Evolutionary conservation across 2,113 vertebrate genomes (phyloP).

Genomic region (Rallus limicola): DNA sequence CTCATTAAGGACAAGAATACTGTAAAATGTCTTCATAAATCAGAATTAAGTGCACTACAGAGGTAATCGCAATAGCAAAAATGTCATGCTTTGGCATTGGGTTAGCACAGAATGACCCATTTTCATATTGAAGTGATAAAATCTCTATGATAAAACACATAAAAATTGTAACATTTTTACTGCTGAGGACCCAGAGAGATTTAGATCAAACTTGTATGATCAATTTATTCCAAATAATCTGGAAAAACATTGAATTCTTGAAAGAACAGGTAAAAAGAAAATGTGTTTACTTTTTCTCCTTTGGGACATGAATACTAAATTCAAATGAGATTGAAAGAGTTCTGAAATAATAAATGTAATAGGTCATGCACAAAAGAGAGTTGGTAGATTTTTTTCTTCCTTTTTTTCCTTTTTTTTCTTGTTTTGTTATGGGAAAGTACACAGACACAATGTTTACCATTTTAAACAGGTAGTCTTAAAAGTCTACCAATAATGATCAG

Average conservation of each 20-base stretch:
- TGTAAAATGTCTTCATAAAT: slow-evolving; percentile 69
- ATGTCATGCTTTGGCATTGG: slow-evolving; percentile 60
- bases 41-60: slow-evolving; percentile 60
- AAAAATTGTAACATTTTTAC: slow-evolving; percentile 52
- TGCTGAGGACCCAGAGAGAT: not conserved
- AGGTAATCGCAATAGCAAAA: slow-evolving; percentile 66
- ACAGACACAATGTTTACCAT: not conserved
- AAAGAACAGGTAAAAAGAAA: not conserved
- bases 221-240: not conserved
- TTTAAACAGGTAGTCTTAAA: not conserved
- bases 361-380: not conserved
- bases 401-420: not conserved
- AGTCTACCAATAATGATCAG: not conserved
- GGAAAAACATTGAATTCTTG: not conserved
- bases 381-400: rapidly evolving
- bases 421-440: not conserved
- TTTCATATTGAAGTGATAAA: slow-evolving; percentile 73
- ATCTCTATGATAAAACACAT: slow-evolving; percentile 60
- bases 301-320: not conserved
- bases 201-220: slow-evolving; percentile 29
- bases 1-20: slow-evolving; percentile 67
- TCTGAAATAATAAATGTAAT: not conserved
- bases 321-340: not conserved
- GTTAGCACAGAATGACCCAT: slow-evolving; percentile 68
- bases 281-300: not conserved